Conservation (phyloP, 2,888 invertebrate genomes). For the Drosophila tanythrix region DNA sequence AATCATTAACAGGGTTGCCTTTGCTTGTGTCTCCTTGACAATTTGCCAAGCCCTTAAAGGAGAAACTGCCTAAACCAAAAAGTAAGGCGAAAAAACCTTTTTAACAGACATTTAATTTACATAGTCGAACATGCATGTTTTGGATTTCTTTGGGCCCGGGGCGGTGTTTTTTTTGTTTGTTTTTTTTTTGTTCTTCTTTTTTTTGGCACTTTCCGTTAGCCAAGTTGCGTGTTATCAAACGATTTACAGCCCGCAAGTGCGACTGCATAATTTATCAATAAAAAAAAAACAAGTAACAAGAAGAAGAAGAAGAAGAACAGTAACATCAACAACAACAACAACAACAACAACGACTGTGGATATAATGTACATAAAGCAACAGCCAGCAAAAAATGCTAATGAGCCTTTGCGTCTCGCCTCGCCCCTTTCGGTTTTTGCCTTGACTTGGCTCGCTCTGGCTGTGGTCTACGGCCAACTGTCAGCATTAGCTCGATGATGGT, state of each 20-base stretch:
- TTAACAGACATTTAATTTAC: conserved; percentile 58
- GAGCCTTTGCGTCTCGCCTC: conserved; percentile 43
- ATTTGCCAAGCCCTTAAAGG: conserved; percentile 16
- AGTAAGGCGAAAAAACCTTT: conserved; percentile 13
- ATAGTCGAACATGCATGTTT: conserved; percentile 40
- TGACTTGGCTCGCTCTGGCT: conserved; percentile 34
- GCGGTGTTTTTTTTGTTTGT: conserved; percentile 6
- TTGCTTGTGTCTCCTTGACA: conserved; percentile 4
- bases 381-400: conserved; percentile 74
- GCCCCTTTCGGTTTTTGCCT: neutral
- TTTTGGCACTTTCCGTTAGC: conserved; percentile 75
- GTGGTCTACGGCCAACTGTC: conserved; percentile 68
- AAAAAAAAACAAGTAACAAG: conserved; percentile 44
- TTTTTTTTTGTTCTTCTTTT: conserved; percentile 16
- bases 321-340: conserved; percentile 29
- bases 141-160: conserved; percentile 3
- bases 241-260: conserved; percentile 77
- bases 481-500: conserved; percentile 34
- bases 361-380: conserved; percentile 69
- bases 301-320: conserved; percentile 26
- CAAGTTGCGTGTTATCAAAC: conserved; percentile 78
- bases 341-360: conserved; percentile 37
- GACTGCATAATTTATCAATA: conserved; percentile 79
- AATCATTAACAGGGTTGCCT: conserved; percentile 19
- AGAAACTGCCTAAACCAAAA: conserved; percentile 20